Evolutionary conservation across 2,888 invertebrate genomes (phyloP).

Genomic region (Gerosis bhagava): DNA sequence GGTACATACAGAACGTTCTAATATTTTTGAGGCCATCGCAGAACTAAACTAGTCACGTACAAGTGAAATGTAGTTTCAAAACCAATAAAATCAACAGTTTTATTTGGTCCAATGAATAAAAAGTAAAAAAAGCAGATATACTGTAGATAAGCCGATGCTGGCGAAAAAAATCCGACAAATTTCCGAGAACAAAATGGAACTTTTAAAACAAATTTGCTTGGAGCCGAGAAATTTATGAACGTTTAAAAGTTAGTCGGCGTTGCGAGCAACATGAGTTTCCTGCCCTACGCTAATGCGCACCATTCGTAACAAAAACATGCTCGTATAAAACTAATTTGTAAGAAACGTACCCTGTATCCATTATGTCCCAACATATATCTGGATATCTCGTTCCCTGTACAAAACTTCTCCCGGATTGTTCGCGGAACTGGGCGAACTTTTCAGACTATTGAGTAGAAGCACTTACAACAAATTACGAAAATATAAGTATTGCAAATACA

Average conservation of each 20-base stretch:
- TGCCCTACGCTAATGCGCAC: constrained; percentile 14
- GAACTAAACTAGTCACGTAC: too few species aligned
- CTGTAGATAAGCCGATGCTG: constrained; percentile 14
- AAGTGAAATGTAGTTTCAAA: constrained; percentile 3
- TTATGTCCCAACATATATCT: constrained; percentile 5
- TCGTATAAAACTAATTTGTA: constrained; percentile 29
- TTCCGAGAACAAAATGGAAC: constrained; percentile 21
- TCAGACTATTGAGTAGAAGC: constrained; percentile 4
- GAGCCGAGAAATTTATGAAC: constrained; percentile 28
- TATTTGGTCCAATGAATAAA: constrained; percentile 15
- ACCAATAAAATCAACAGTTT: constrained; percentile 14
- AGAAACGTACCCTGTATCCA: constrained; percentile 18
- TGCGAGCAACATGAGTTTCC: constrained; percentile 23
- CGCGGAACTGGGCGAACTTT: constrained; percentile 3
- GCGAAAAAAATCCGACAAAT: constrained; percentile 15
- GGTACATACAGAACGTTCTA: too few species aligned
- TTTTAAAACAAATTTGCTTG: constrained; percentile 27
- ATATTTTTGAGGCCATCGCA: too few species aligned
- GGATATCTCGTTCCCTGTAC: constrained; percentile 1
- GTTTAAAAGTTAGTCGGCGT: constrained; percentile 28
- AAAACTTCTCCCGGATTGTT: constrained; percentile 8
- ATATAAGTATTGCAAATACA: too few species aligned
- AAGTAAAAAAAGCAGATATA: constrained; percentile 19
- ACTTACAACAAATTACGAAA: background rate
- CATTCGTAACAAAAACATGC: constrained; percentile 23